phyloP scores from a whole-genome alignment of 2,888 invertebrate genomes.

The Ganaspis brasiliensis region DNA sequence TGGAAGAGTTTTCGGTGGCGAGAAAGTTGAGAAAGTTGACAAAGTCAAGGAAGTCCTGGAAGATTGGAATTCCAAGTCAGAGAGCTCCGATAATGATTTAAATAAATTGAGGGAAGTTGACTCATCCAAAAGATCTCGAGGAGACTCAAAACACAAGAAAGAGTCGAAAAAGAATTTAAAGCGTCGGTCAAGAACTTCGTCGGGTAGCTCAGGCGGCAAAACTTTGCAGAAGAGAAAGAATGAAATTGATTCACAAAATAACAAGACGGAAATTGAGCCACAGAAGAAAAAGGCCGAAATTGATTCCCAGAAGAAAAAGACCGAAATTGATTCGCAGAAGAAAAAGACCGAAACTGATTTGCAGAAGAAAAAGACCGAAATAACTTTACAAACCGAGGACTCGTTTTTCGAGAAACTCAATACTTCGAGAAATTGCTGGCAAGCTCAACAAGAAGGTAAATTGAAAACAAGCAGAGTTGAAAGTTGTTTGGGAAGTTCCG shows the following conservation, averaged over 20 bases:
- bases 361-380: slow-evolving; percentile 45
- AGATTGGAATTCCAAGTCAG: slow-evolving; percentile 76
- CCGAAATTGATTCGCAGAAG: slow-evolving; percentile 38
- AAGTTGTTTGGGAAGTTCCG: slow-evolving; percentile 28
- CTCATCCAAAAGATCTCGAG: slow-evolving; percentile 20
- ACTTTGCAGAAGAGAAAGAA: slow-evolving; percentile 39
- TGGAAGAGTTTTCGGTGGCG: slow-evolving; percentile 74
- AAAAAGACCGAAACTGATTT: slow-evolving; percentile 46
- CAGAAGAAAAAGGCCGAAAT: slow-evolving; percentile 35
- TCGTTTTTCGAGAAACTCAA: slow-evolving; percentile 39
- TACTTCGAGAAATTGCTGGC: slow-evolving; percentile 1
- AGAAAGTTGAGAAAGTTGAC: slow-evolving; percentile 74
- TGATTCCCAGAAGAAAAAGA: slow-evolving; percentile 33
- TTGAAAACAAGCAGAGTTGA: slow-evolving; percentile 23
- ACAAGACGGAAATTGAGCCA: neutral
- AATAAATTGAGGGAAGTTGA: slow-evolving; percentile 65
- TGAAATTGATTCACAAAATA: neutral
- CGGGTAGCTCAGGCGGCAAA: slow-evolving; percentile 18
- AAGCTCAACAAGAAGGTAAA: neutral
- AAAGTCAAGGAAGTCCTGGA: slow-evolving; percentile 76
- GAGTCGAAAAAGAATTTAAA: slow-evolving; percentile 45
- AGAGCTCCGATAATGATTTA: slow-evolving; percentile 50
- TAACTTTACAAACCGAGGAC: slow-evolving; percentile 10
- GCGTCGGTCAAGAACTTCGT: slow-evolving; percentile 27
- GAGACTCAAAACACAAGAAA: slow-evolving; percentile 40